Evolutionary conservation across 2,888 invertebrate species (phyloP).

Genomic region (Byasa hedistus): DNA sequence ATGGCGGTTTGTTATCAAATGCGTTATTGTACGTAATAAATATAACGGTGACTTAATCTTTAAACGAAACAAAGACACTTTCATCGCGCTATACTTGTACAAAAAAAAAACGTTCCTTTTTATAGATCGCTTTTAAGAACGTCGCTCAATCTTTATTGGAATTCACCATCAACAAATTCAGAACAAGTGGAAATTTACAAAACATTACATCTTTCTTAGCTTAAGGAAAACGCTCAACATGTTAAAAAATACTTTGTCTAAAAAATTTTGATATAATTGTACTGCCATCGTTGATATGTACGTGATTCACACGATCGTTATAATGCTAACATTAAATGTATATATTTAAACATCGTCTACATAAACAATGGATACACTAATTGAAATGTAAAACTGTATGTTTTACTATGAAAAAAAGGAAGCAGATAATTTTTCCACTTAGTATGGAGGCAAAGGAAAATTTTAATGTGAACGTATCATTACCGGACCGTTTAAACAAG

Average conservation of each 20-base stretch:
- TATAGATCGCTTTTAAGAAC: no score
- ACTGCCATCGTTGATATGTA: background rate
- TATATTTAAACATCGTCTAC: background rate
- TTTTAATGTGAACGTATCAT: background rate
- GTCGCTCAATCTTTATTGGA: no score
- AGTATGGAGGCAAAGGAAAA: background rate
- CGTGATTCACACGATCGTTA: conserved; percentile 10
- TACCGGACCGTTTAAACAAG: background rate
- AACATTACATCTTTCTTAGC: background rate
- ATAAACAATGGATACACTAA: background rate
- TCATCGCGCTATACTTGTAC: no score
- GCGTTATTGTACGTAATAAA: conserved; percentile 24
- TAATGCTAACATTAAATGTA: background rate
- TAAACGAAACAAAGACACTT: background rate
- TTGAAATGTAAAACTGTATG: background rate
- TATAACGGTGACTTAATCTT: background rate
- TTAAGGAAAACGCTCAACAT: background rate
- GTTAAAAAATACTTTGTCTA: conserved; percentile 3
- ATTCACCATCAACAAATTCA: no score
- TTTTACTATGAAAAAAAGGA: no score
- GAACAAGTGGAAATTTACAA: no score
- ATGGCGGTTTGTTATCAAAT: conserved; percentile 32
- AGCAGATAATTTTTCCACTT: no score
- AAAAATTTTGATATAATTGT: conserved; percentile 5
- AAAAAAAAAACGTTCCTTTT: no score